Evolutionary conservation across 2,113 vertebrate species (phyloP).

Genomic region (Brienomyrus brachyistius): DNA sequence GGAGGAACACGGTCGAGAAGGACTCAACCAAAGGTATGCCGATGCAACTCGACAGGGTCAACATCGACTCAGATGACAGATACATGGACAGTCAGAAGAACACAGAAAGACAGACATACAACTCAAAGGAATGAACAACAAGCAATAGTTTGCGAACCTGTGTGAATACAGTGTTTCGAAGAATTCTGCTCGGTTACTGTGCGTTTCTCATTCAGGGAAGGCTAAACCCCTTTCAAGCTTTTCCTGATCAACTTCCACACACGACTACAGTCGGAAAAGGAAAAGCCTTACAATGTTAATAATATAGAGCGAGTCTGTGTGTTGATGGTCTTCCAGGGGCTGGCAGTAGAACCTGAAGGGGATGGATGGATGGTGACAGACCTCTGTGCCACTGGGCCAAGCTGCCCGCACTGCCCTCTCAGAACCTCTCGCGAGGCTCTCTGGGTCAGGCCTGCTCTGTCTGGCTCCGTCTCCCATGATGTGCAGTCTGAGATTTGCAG

Average conservation of each 20-base stretch:
- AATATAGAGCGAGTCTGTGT: neutral
- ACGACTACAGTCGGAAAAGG: neutral
- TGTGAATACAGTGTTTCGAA: neutral
- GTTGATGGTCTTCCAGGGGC: neutral
- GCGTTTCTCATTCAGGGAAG: neutral
- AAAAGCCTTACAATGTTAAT: neutral
- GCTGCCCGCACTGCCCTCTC: neutral
- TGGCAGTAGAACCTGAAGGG: neutral
- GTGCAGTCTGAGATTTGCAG: neutral
- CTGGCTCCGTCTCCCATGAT: neutral
- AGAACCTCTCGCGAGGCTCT: neutral
- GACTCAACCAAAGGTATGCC: neutral
- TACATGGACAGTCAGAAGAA: neutral
- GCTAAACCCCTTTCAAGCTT: neutral
- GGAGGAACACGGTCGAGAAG: neutral
- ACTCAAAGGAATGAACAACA: neutral
- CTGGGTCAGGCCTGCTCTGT: neutral
- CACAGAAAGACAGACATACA: neutral
- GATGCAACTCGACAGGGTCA: neutral
- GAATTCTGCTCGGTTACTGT: neutral
- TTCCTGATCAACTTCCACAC: neutral
- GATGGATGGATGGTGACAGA: neutral
- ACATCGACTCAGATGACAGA: neutral
- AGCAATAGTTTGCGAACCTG: neutral
- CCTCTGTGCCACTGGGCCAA: neutral